Evolutionary conservation across 2,113 vertebrate genomes (phyloP).

Genomic region (Polypterus senegalus): DNA sequence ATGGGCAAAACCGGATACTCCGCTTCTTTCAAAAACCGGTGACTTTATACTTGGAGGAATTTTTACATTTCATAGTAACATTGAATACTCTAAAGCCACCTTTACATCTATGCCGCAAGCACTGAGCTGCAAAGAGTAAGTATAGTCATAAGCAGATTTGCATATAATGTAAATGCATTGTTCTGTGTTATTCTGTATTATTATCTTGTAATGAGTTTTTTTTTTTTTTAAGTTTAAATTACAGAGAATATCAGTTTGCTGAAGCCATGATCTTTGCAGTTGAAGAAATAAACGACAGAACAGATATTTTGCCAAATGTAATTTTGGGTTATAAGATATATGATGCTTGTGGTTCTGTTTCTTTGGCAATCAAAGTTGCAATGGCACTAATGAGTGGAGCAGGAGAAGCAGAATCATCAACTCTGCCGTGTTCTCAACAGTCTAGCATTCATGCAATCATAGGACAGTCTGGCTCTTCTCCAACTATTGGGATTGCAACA

Average conservation of each 20-base stretch:
- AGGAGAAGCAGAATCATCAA: constrained; percentile 15
- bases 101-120: constrained; percentile 36
- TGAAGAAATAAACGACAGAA: constrained; percentile 47
- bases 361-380: constrained; percentile 42
- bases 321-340: constrained; percentile 52
- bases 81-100: constrained; percentile 25
- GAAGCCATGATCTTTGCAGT: constrained; percentile 49
- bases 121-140: constrained; percentile 43
- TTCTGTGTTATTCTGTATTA: neutral
- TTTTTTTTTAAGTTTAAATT: constrained; percentile 41
- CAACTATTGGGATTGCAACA: constrained; percentile 50
- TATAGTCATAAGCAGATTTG: neutral
- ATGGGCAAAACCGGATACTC: constrained; percentile 33
- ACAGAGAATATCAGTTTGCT: constrained; percentile 49
- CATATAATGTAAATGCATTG: neutral
- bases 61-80: constrained; percentile 48
- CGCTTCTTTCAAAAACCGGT: constrained; percentile 40
- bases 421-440: constrained; percentile 25
- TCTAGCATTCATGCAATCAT: constrained; percentile 40
- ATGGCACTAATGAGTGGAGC: constrained; percentile 39
- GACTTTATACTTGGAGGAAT: constrained; percentile 45
- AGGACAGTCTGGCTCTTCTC: constrained; percentile 51
- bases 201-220: neutral
- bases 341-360: constrained; percentile 51
- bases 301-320: constrained; percentile 34